Percentiles rank a stretch among this genome's conserved stretches.
phyloP scores from a whole-genome alignment of 2,797 vertebrate genomes.

The Sebastes kiyomatsui region DNA sequence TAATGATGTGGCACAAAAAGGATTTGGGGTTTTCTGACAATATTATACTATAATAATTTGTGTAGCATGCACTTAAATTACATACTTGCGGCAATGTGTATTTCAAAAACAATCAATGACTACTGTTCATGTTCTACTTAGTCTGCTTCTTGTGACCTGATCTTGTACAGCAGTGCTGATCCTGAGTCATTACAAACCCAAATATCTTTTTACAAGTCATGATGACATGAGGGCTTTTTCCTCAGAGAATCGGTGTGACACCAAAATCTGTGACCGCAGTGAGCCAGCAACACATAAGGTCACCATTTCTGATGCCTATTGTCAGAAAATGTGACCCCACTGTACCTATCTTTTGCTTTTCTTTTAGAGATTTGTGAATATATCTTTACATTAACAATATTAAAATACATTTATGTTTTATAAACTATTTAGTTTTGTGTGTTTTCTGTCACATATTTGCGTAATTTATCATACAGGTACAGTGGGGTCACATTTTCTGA shows the following conservation, averaged over 20 bases:
- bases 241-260: neutral
- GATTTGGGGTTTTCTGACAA: neutral
- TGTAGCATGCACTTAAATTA: neutral
- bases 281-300: no score
- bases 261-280: no score
- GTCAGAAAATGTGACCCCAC: no score
- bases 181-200: neutral
- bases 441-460: no score
- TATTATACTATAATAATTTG: neutral
- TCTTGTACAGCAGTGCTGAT: neutral
- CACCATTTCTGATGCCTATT: no score
- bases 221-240: slow-evolving; percentile 29
- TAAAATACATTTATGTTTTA: no score
- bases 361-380: no score
- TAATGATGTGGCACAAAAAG: neutral
- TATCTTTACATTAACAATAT: no score
- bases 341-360: no score
- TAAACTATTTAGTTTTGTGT: no score
- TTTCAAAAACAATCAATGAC: neutral
- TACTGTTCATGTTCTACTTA: neutral
- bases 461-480: no score
- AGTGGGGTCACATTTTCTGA: no score
- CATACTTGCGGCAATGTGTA: neutral
- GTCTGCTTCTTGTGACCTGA: slow-evolving; percentile 7
- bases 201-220: slow-evolving; percentile 22